Conservation (phyloP, 2,113 vertebrate species). For the Mesembrinibis cayennensis region DNA sequence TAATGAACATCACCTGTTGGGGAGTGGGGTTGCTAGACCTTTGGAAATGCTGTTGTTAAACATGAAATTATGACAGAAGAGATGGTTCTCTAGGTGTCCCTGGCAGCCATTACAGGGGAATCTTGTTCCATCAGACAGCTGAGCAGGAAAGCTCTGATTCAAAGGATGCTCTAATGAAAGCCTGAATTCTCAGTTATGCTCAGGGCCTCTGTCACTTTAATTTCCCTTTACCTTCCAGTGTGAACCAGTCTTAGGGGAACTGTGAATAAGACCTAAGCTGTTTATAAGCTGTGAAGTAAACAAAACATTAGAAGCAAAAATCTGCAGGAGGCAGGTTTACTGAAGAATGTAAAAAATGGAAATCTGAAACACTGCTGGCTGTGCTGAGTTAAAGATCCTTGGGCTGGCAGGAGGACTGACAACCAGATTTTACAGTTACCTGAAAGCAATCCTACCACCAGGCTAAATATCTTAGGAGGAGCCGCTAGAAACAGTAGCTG, state of each 20-base stretch:
- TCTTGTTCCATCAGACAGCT: background rate
- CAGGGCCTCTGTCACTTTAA: background rate
- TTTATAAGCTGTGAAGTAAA: conserved; percentile 40
- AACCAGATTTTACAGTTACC: background rate
- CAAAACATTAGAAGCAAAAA: conserved; percentile 33
- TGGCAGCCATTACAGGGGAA: background rate
- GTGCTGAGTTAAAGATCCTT: background rate
- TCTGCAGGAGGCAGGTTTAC: background rate
- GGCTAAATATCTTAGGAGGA: background rate
- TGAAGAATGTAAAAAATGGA: background rate
- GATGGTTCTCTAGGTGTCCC: background rate
- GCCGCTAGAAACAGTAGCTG: background rate
- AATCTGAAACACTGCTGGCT: background rate
- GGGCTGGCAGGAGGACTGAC: background rate
- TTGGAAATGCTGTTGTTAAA: background rate
- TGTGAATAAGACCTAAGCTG: conserved; percentile 4
- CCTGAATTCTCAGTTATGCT: background rate
- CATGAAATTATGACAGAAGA: background rate
- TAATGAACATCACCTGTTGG: background rate
- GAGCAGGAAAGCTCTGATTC: background rate
- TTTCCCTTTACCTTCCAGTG: conserved; percentile 4
- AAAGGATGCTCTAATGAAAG: conserved; percentile 15
- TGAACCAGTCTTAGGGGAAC: background rate
- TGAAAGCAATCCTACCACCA: background rate
- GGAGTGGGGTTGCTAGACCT: background rate